Percentiles rank a stretch among this genome's conserved stretches.
These are phyloP conservation scores for Halichondria panicea DNA, from an alignment of 37 sponge, comb jelly and placozoan genomes.

Conservation along the genomic window DNA sequence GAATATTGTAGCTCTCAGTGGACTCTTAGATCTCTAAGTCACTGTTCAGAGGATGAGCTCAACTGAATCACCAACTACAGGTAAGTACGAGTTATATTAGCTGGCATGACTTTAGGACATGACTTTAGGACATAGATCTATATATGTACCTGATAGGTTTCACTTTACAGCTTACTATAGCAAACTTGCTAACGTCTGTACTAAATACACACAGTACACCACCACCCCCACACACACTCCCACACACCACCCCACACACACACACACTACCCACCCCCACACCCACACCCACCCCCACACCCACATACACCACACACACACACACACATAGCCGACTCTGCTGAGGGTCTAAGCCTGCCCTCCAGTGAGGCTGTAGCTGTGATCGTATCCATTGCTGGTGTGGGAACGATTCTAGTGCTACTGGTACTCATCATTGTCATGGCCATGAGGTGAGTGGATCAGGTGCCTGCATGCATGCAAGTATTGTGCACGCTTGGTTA, in stretches of 20 bases:
- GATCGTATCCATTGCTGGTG: slow-evolving; percentile 4
- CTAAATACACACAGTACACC: not conserved
- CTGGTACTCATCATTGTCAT: slow-evolving; percentile 8
- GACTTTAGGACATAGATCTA: too few relatives aligned
- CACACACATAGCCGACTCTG: not conserved
- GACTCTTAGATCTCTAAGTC: too few relatives aligned
- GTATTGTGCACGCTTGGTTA: too few relatives aligned
- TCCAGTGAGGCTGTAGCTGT: slow-evolving; percentile 27
- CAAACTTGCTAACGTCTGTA: too few relatives aligned
- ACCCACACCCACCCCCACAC: not conserved
- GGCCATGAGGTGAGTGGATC: slow-evolving; percentile 17
- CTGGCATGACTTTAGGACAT: too few relatives aligned
- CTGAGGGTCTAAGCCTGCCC: not conserved
- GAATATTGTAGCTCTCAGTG: too few relatives aligned
- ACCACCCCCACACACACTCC: not conserved
- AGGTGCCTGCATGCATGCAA: not conserved
- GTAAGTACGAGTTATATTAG: too few relatives aligned
- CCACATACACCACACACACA: not conserved
- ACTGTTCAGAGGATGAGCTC: too few relatives aligned
- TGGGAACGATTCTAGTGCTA: slow-evolving; percentile 2
- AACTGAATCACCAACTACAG: too few relatives aligned
- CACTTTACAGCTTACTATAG: too few relatives aligned
- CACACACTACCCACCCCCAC: not conserved
- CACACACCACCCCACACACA: not conserved
- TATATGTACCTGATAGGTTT: too few relatives aligned